Conservation (phyloP, 2,113 vertebrate genomes). For the Nycticryphes semicollaris region DNA sequence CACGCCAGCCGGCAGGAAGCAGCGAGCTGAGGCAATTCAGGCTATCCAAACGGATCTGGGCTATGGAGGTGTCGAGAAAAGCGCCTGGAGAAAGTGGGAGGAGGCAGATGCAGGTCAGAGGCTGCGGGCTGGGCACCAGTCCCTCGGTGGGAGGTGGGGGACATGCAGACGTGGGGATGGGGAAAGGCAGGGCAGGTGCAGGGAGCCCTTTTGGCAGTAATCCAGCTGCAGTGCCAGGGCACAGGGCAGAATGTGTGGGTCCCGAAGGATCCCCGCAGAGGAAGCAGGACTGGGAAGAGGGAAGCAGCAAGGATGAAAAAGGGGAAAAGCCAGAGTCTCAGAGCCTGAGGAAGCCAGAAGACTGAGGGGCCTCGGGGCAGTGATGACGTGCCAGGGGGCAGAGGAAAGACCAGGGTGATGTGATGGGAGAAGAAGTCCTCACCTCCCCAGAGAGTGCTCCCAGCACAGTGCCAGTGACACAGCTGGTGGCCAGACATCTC, state of each 20-base stretch:
- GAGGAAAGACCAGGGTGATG: not conserved
- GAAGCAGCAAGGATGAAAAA: not conserved
- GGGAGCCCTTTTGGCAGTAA: fast-evolving
- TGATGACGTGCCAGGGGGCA: not conserved
- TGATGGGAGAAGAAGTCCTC: not conserved
- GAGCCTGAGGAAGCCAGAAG: not conserved
- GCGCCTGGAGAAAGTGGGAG: not conserved
- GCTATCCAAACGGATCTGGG: not conserved
- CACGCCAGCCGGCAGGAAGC: not conserved
- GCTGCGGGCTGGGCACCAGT: fast-evolving
- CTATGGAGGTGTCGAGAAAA: not conserved
- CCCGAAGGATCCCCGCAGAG: fast-evolving
- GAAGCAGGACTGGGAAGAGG: fast-evolving
- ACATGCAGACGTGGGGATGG: fast-evolving
- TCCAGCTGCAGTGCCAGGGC: not conserved
- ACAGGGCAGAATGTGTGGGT: fast-evolving
- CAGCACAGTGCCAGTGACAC: not conserved
- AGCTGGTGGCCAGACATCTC: not conserved
- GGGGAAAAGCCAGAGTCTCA: not conserved
- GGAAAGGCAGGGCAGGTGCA: not conserved
- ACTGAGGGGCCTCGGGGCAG: no score
- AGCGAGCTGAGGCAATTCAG: not conserved
- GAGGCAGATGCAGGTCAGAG: fast-evolving
- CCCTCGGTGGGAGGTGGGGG: not conserved
- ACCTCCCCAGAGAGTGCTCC: not conserved